Base-by-base conservation (phyloP, 2,797 vertebrate species). In the Knipowitschia caucasica region DNA sequence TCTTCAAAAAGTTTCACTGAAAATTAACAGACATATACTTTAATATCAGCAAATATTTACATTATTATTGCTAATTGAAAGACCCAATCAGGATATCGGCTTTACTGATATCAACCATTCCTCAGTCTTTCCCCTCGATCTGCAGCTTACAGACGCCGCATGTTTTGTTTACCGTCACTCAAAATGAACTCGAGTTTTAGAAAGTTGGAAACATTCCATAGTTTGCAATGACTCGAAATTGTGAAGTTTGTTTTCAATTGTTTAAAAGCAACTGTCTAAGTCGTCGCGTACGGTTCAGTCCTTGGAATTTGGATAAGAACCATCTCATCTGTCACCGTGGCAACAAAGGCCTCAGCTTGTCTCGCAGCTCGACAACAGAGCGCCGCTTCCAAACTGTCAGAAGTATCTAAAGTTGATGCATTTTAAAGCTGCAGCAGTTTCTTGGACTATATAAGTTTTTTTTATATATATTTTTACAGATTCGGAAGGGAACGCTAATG, bases 341-440 rank as follows among this genome's bases (percentile, higher is more conserved):
- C 62, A 78, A 59, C 67, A 78, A 81, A 78, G 55, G 18, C 62
- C 47, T 59, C 46, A 73, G 77, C 71, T 71, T 71, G 45, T 75
- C 67, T 67, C 63, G 36, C 15, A 1, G 15, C 55, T 49, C 33
- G 45, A 52, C 49, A 64, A 70, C 64, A 73, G 47, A 46, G 50
- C 5, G 11, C 42, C 42, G 29, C 55, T 64, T 82, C 73, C 35
- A 56, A 66, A 43, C 33, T 26, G 27, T 59, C 65, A 35, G 65
- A 53, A 67, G 69, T 69, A 51, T 55, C n/a, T 38, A 20, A 21
- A 31, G 47, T 39, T 30, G 3, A 23, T 14, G n/a, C 33, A 18
- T 40, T 14, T 39, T 8, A 46, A 42, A 44, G 50, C 7, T 25
- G 47, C 45, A 9, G 17, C 17, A 7, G 27, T 56, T 61, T 58